Conservation (phyloP, 2,113 vertebrate genomes). For the Psammodynastes pulverulentus region DNA sequence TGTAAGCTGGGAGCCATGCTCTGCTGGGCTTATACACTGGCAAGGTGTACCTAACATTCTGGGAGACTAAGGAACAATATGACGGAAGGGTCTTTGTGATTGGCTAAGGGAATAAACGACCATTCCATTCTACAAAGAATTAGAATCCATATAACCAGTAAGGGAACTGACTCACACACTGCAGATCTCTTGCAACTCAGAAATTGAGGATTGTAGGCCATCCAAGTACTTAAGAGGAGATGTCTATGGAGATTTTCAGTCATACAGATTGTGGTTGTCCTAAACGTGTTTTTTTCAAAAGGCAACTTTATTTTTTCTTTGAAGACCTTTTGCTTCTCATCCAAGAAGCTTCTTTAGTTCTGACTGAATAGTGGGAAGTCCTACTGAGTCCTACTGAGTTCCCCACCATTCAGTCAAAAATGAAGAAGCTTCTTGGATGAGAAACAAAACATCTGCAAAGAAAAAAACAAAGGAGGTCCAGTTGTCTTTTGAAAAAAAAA, state of each 20-base stretch:
- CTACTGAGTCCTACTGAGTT: not conserved
- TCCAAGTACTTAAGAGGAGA: not conserved
- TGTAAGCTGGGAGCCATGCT: not conserved
- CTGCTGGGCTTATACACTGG: not conserved
- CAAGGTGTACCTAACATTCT: not conserved
- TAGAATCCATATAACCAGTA: not conserved
- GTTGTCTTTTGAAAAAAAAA: not conserved
- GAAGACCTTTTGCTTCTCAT: not conserved
- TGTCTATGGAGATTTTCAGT: not conserved
- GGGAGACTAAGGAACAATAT: conserved; percentile 9
- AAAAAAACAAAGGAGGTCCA: not conserved
- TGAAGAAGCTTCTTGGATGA: not conserved
- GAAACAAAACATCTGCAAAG: not conserved
- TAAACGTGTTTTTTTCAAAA: not conserved
- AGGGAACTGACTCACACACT: not conserved
- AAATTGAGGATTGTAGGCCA: not conserved
- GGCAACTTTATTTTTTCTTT: not conserved
- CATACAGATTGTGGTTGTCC: not conserved
- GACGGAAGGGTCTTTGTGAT: not conserved
- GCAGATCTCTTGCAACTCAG: not conserved
- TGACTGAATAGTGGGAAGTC: not conserved
- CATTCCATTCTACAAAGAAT: conserved; percentile 16
- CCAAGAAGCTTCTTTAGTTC: not conserved
- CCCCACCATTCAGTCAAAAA: not conserved
- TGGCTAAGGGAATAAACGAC: not conserved